Evolutionary conservation across 2,113 vertebrate species (phyloP), one percentile per base, ranked within the genome.

Genomic region (Mesitornis unicolor): DNA sequence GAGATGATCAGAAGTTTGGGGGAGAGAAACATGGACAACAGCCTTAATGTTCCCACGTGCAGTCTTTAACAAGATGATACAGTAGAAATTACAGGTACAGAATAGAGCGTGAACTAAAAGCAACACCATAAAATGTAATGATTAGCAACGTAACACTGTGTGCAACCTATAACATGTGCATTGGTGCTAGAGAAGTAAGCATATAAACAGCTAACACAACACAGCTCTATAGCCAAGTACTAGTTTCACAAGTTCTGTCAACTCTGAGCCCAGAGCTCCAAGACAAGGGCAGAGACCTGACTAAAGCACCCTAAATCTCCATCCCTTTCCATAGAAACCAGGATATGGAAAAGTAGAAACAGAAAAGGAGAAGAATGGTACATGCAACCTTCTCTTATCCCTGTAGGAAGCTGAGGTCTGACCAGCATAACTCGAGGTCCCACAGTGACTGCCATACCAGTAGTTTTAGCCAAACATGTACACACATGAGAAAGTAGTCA

Each of bases 81-180:
- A 1, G 22, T 26, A 45, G 42, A 84, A 91, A 20, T 26, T 14
- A 71, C 45, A 61, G 77, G 53, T 61, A 61, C 35, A 81, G n/a
- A 69, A 83, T 4, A 60, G 42, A 57, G 29, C 5, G 7, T 40
- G 51, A 65, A 40, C 20, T 67, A 60, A 75, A 87, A 56, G 11
- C 36, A 80, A 29, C 40, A 40, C 54, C 42, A 29, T 14, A 24
- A 63, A 50, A 40, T 19, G 11, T 26, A 53, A 33, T 2, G 14
- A 63, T 5, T n/a, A 61, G 28, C 33, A 65, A 40, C 1, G 0
- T 13, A 48, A 48, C 36, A 19, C n/a, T 21, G 5, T 1, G 7
- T 10, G 11, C 29, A 77, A 43, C 16, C n/a, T 19, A 1, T 1
- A 35, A 36, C 7, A 33, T 1, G 0, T 16, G 31, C 16, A 31